Conservation (phyloP, 2,797 vertebrate species). For the Bovichtus variegatus region DNA sequence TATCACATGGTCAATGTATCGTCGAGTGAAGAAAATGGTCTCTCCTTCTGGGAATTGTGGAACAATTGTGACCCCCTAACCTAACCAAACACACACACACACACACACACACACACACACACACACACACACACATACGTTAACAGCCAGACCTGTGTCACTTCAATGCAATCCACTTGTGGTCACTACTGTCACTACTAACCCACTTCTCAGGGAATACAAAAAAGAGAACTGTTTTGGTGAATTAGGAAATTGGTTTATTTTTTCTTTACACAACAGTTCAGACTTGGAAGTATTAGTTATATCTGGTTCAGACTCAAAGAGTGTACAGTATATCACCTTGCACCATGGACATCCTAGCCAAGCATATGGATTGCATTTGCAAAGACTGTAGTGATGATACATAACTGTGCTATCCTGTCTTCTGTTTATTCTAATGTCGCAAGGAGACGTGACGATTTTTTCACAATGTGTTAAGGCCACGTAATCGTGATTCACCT, state of each 20-base stretch:
- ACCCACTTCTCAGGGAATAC: background rate
- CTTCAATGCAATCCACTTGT: background rate
- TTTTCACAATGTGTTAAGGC: constrained; percentile 10
- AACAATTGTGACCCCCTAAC: constrained; percentile 56
- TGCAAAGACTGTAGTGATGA: constrained; percentile 22
- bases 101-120: background rate
- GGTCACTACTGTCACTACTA: background rate
- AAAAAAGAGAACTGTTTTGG: background rate
- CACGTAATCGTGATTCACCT: background rate
- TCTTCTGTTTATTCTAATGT: constrained; percentile 5
- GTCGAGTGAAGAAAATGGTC: constrained; percentile 4
- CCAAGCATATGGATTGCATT: constrained; percentile 52
- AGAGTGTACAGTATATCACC: constrained; percentile 23
- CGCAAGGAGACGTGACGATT: constrained; percentile 1
- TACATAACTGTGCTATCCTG: constrained; percentile 12
- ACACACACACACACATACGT: background rate
- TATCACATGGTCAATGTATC: constrained; percentile 38
- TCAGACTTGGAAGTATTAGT: constrained; percentile 11
- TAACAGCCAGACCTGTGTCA: constrained; percentile 1
- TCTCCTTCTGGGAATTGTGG: constrained; percentile 35
- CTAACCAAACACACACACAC: constrained; percentile 32
- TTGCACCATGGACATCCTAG: constrained; percentile 3
- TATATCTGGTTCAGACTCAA: constrained; percentile 17
- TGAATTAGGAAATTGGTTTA: background rate
- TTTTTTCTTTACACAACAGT: constrained; percentile 23